A percentile compares a stretch with the other conserved stretches of the same genome.
phyloP scores from a whole-genome alignment of 2,797 vertebrate genomes.

The Argya squamiceps region DNA sequence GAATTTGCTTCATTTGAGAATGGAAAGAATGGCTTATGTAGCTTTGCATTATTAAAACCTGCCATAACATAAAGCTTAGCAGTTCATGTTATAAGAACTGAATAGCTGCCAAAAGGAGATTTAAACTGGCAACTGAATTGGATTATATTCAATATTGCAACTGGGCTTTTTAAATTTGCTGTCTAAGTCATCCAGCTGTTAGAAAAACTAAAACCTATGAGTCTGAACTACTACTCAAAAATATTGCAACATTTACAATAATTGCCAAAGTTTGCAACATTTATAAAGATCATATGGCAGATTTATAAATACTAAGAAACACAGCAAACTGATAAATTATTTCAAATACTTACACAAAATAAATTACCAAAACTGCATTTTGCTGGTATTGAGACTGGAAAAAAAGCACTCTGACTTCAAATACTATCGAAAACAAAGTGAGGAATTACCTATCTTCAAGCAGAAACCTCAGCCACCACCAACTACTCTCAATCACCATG shows the following conservation, averaged over 20 bases:
- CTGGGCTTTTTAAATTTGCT: neutral
- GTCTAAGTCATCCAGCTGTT: neutral
- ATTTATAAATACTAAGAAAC: neutral
- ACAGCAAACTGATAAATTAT: neutral
- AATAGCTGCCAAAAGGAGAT: neutral
- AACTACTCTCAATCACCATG: neutral
- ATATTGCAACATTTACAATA: neutral
- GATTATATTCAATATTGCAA: neutral
- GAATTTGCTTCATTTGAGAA: neutral
- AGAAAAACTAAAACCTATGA: neutral
- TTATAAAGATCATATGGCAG: neutral
- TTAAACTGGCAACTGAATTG: constrained; percentile 22
- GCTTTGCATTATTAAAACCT: neutral
- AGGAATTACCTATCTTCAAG: neutral
- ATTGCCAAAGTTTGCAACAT: neutral
- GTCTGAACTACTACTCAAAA: neutral
- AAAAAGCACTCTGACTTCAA: neutral
- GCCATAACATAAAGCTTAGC: neutral
- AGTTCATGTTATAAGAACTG: neutral
- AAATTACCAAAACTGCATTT: neutral
- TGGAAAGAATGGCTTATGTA: neutral
- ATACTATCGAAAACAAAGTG: neutral
- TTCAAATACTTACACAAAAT: neutral
- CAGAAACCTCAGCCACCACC: neutral
- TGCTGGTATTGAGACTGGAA: neutral